phyloP scores from a whole-genome alignment of 2,113 vertebrate genomes.

The Syngnathus floridae region DNA sequence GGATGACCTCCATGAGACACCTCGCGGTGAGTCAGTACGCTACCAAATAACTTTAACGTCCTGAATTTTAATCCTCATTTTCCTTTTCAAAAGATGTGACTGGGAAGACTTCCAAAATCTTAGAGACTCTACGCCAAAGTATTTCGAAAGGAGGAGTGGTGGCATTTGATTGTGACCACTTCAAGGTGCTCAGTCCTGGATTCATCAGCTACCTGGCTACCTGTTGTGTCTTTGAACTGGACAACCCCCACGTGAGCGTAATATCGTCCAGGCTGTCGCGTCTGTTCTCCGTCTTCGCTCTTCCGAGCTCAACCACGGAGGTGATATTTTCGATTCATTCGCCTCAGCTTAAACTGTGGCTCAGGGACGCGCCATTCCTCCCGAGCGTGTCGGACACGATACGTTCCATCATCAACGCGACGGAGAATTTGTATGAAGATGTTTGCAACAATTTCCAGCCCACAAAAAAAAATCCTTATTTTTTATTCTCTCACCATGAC shows the following conservation, averaged over 20 bases:
- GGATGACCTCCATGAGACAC: constrained; percentile 78
- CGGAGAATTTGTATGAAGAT: constrained; percentile 62
- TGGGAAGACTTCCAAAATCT: constrained; percentile 59
- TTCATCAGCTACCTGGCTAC: constrained; percentile 70
- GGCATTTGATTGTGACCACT: constrained; percentile 40
- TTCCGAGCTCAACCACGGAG: constrained; percentile 58
- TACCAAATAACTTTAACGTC: background rate
- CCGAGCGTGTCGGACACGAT: constrained; percentile 52
- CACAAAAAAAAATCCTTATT: constrained; percentile 49
- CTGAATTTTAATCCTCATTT: background rate
- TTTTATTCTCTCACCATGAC: constrained; percentile 72
- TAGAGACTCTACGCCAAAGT: constrained; percentile 77
- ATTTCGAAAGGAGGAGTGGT: constrained; percentile 64
- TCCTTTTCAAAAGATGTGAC: constrained; percentile 56
- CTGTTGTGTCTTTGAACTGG: constrained; percentile 43
- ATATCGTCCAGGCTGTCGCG: constrained; percentile 72
- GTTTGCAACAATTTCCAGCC: constrained; percentile 58
- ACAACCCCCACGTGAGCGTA: constrained; percentile 9
- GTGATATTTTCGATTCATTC: constrained; percentile 68
- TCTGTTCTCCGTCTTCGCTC: constrained; percentile 74
- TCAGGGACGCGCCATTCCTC: constrained; percentile 56
- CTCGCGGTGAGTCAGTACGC: constrained; percentile 65
- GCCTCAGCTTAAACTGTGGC: constrained; percentile 66
- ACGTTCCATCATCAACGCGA: constrained; percentile 68
- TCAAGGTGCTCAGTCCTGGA: constrained; percentile 55